Evolutionary conservation across 2,113 vertebrate genomes (phyloP).

Genomic region (Herpetotheres cachinnans): DNA sequence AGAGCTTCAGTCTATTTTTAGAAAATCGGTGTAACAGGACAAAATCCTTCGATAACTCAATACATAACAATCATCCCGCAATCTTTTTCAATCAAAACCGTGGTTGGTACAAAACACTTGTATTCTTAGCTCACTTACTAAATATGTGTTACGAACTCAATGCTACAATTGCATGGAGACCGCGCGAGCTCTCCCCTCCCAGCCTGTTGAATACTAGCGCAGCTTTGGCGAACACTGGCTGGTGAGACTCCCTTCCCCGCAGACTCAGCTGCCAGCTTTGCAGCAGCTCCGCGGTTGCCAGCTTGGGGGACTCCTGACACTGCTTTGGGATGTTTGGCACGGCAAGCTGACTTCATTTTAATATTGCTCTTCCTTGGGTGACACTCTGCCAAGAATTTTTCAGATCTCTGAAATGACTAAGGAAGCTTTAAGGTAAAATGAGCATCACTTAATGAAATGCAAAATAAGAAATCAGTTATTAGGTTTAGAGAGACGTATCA

Average conservation of each 20-base stretch:
- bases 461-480: neutral
- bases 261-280: neutral
- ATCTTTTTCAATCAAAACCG: neutral
- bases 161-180: neutral
- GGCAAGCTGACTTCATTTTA: neutral
- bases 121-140: neutral
- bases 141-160: neutral
- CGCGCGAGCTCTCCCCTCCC: neutral
- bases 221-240: neutral
- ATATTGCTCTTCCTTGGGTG: neutral
- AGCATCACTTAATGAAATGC: neutral
- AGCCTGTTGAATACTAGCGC: neutral
- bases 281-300: neutral
- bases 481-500: neutral
- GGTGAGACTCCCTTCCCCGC: neutral
- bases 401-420: neutral
- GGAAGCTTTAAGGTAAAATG: neutral
- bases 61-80: neutral
- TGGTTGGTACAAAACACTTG: neutral
- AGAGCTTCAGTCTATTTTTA: slow-evolving; percentile 5
- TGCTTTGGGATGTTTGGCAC: neutral
- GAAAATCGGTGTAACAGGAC: neutral
- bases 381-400: neutral
- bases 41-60: neutral
- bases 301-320: neutral